Base-by-base conservation (phyloP, 2,797 vertebrate genomes). In the Malacoraja senta region DNA sequence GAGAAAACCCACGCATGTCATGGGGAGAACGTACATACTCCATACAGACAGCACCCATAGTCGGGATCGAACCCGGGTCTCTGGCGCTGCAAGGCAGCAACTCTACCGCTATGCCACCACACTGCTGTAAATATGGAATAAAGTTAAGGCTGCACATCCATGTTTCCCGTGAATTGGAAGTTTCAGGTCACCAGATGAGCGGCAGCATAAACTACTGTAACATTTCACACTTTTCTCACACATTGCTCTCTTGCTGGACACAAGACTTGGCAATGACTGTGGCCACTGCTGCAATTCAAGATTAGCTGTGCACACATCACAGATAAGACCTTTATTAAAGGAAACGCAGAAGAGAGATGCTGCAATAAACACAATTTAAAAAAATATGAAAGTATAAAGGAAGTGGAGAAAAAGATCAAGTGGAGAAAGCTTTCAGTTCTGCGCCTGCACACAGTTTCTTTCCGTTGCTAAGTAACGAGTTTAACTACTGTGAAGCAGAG, bases 381-480 rank as follows among this genome's bases (percentile, higher is more conserved):
- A 1, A 7, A 0, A 15, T 0, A 15, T 10, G n/a, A 24, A 90
- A 8, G 17, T 68, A 68, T 19, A 1, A 90, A 90, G 61, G 63
- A 35, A 68, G 24, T 32, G 15, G 29, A 90, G 86, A 71, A 90
- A 74, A 21, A 72, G 10, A 72, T 21, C 68, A 91, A 38, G 19
- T 24, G 26, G 65, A 71, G 19, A n/a, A 24, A 84, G 44, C 81
- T 84, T 53, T 83, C 80, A 83, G 38, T 53, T 24, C 44, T 8
- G 38, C 26, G 19, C 21, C 81, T 91, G 32, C 61, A 32, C 63
- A 71, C 35, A 9, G 8, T 68, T 91, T 21, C 7, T 10, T 72
- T 91, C 63, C 88, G 68, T 72, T 91, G 88, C 35, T 72, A 71
- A 91, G 88, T 72, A 35, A 91, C 88, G 24, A 1, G 19, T 44